Evolutionary conservation across 2,888 invertebrate species (phyloP), one percentile per base, ranked within the genome.

Genomic region (Ecliptopera silaceata): DNA sequence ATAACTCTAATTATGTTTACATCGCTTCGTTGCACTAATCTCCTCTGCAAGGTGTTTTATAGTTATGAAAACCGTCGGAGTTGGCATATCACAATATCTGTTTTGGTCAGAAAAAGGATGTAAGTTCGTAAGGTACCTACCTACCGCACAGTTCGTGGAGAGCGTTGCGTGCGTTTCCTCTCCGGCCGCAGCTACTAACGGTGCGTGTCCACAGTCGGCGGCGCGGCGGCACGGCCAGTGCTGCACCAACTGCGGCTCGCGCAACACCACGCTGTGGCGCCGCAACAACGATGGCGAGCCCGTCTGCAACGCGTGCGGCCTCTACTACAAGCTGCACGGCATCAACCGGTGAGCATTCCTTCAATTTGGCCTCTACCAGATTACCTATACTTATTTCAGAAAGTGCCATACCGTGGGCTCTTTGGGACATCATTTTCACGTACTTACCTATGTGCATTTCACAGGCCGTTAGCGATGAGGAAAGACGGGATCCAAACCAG

Each of bases 211-310:
- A 65, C 93, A 96, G 96, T 96, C 96, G 46, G 96, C 96, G 39
- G 96, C 96, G 58, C 93, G 98, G 68, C 94, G 99, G 10, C 92
- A 97, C 75, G 98, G 98, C 0, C 93, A 98, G 67, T 95, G 96
- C 80, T 99, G 99, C 91, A 97, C 98, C 64, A 99, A 99, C 92
- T 99, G 99, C 87, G 96, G 97, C 59, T 99, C 99, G n/a, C 94
- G 97, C 57, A 97, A 97, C 72, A 99, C 99, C 42, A 99, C 99
- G 17, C 93, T 99, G 50, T 99, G 99, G 99, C 93, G 99, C 54
- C 94, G 99, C 66, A 99, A 99, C 92, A 89, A 98, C 89, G 97
- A 98, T 80, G 99, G 99, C 43, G 98, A 99, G 86, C 98, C 99
- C 0, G 99, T 99, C 38, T 99, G 99, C 92, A 99, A 99, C 92